A percentile compares a stretch with the other conserved stretches of the same genome.
phyloP scores from a whole-genome alignment of 2,113 vertebrate genomes.

The Pseudorasbora parva region DNA sequence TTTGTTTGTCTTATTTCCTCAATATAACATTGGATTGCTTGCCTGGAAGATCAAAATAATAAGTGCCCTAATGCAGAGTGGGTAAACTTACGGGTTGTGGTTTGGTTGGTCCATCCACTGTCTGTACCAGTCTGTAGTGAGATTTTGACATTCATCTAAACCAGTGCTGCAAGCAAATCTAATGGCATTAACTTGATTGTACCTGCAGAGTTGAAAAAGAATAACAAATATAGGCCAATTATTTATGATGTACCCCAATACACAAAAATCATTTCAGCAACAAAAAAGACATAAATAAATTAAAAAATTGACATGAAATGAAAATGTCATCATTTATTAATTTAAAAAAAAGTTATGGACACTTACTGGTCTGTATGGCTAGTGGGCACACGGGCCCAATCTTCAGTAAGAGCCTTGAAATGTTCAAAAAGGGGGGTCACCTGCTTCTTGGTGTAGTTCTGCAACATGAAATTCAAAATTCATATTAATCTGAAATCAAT shows the following conservation, averaged over 20 bases:
- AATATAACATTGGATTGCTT: not conserved
- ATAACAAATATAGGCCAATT: not conserved
- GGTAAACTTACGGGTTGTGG: conserved; percentile 71
- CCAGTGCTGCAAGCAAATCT: conserved; percentile 82
- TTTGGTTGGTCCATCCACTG: not conserved
- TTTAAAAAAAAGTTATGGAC: not conserved
- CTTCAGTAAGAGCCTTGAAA: conserved; percentile 62
- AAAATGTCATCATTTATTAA: not conserved
- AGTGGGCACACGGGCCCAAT: accelerated
- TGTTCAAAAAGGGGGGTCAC: conserved; percentile 72
- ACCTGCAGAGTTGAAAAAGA: conserved; percentile 71
- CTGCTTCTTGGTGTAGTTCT: conserved; percentile 82
- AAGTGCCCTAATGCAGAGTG: not conserved
- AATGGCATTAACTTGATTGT: conserved; percentile 84
- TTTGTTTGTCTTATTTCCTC: not conserved
- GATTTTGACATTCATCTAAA: conserved; percentile 53
- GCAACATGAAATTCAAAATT: conserved; percentile 25
- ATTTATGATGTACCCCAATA: too few species aligned
- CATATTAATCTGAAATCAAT: not conserved
- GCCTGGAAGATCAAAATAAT: not conserved
- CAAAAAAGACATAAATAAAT: too few species aligned
- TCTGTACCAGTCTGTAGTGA: conserved; percentile 29
- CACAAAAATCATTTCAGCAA: not conserved
- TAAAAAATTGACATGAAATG: too few species aligned
- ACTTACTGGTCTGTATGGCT: conserved; percentile 88